Conservation (phyloP, 2,797 vertebrate species). For the Scolopax rusticola region DNA sequence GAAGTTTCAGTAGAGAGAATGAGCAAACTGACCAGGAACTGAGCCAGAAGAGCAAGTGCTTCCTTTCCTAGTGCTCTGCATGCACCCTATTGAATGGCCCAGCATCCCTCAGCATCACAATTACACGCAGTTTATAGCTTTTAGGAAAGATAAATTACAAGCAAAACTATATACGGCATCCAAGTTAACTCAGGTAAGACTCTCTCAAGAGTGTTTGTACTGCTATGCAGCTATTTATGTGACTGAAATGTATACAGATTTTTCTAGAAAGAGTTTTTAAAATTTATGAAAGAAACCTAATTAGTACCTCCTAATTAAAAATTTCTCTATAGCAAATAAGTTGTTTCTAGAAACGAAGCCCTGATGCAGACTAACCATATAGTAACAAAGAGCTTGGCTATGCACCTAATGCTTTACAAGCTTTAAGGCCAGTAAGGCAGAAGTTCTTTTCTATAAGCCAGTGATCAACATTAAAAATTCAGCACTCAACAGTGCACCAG, state of each 20-base stretch:
- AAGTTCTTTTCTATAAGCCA: neutral
- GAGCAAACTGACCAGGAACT: neutral
- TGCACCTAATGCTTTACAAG: neutral
- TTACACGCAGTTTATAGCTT: neutral
- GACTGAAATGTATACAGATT: neutral
- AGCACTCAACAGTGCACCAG: neutral
- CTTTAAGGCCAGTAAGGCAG: neutral
- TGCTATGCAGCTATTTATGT: neutral
- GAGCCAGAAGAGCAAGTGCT: neutral
- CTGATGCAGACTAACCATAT: neutral
- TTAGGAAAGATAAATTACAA: conserved; percentile 1
- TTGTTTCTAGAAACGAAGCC: neutral
- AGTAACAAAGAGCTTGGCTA: neutral
- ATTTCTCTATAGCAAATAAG: neutral
- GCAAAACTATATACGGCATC: neutral
- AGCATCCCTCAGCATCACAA: neutral
- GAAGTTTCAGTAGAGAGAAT: neutral
- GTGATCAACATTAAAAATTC: neutral
- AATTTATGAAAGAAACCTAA: neutral
- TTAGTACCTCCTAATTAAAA: neutral
- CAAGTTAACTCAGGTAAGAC: neutral
- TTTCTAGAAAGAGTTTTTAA: neutral
- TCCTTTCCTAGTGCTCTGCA: neutral
- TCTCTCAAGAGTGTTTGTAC: neutral
- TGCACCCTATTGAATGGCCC: neutral